Evolutionary conservation across 2,888 invertebrate species (phyloP).

Genomic region (Drosophila ochracea): DNA sequence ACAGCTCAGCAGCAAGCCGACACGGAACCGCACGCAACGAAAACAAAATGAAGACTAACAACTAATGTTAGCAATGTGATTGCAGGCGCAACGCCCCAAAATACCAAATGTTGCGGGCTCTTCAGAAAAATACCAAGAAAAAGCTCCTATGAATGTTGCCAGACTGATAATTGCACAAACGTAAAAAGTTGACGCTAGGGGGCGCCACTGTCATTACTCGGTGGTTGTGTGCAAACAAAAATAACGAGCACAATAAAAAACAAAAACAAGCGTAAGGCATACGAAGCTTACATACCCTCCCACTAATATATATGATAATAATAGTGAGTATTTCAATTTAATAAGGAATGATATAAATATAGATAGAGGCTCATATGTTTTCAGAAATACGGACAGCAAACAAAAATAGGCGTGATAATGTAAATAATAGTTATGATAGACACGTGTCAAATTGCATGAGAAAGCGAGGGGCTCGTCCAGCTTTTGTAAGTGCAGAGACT

Average conservation of each 20-base stretch:
- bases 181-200: slow-evolving; percentile 27
- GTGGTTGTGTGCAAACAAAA: slow-evolving; percentile 20
- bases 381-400: neutral
- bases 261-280: neutral
- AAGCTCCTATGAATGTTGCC: slow-evolving; percentile 32
- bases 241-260: slow-evolving; percentile 17
- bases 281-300: slow-evolving; percentile 9
- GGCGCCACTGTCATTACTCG: slow-evolving; percentile 13
- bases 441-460: neutral
- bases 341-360: neutral
- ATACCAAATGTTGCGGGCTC: slow-evolving; percentile 36
- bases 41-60: slow-evolving; percentile 64
- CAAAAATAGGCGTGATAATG: neutral
- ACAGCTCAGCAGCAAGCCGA: slow-evolving; percentile 29
- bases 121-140: slow-evolving; percentile 18
- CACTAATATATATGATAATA: neutral
- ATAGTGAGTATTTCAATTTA: neutral
- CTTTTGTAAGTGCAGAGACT: slow-evolving; percentile 17
- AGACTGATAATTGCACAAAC: slow-evolving; percentile 3
- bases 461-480: neutral
- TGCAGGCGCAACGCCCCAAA: slow-evolving; percentile 58
- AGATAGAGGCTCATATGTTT: neutral
- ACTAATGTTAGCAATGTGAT: slow-evolving; percentile 50
- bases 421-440: neutral
- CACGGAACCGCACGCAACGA: slow-evolving; percentile 53